A percentile compares a stretch with the other conserved stretches of the same genome.
phyloP scores from a whole-genome alignment of 2,888 invertebrate species.

The Hecatera dysodea region DNA sequence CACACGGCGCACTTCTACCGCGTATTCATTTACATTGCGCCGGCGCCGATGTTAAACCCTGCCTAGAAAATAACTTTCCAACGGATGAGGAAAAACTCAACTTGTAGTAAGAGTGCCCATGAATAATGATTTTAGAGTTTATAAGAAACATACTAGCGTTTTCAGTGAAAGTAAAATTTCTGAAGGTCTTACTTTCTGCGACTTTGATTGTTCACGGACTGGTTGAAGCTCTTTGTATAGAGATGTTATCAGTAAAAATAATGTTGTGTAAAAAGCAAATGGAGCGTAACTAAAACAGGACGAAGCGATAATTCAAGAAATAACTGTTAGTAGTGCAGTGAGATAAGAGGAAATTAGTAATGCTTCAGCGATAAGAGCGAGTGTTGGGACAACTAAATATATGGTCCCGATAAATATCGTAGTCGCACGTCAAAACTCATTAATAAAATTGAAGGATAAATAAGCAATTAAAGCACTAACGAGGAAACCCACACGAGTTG shows the following conservation, averaged over 20 bases:
- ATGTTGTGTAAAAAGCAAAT: constrained; percentile 50
- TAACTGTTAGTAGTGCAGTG: constrained; percentile 45
- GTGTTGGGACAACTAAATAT: constrained; percentile 36
- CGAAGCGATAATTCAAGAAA: constrained; percentile 64
- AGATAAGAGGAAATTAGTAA: constrained; percentile 67
- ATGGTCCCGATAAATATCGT: constrained; percentile 37
- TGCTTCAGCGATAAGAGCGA: constrained; percentile 51
- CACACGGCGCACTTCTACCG: constrained; percentile 65
- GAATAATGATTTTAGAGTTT: constrained; percentile 34
- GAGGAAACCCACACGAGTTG: constrained; percentile 55
- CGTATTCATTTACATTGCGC: constrained; percentile 74
- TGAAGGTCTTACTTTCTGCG: constrained; percentile 7
- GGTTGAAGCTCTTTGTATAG: constrained; percentile 11
- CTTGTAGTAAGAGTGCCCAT: background rate
- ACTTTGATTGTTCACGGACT: constrained; percentile 32
- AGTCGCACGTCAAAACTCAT: constrained; percentile 58
- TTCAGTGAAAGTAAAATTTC: constrained; percentile 31
- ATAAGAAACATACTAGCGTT: constrained; percentile 28
- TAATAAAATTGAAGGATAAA: constrained; percentile 68
- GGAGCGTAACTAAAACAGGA: constrained; percentile 62
- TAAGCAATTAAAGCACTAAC: constrained; percentile 69
- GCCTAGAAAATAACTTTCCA: constrained; percentile 67
- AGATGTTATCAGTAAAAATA: constrained; percentile 33
- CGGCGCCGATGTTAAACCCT: constrained; percentile 67
- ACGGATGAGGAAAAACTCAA: constrained; percentile 35